Percentiles rank a stretch among this genome's conserved stretches.
These are phyloP conservation scores for Cheiracanthium punctorium DNA, from an alignment of 2,888 invertebrate species.

Conservation along the genomic window DNA sequence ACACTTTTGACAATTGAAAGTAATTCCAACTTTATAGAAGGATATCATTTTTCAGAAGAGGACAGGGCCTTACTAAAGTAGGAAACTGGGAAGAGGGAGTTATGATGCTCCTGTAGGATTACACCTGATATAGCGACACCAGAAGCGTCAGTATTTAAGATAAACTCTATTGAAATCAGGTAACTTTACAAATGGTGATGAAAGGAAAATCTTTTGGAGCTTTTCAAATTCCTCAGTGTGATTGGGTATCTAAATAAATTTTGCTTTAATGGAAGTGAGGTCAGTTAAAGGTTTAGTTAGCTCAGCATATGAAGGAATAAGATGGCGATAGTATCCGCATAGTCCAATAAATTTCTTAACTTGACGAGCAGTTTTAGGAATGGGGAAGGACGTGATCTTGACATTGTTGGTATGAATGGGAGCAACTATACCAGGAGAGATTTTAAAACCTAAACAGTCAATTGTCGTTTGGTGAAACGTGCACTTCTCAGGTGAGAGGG, in stretches of 20 bases:
- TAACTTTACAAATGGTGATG: conserved; percentile 6
- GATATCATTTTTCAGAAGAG: not conserved
- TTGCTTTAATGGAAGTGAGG: not conserved
- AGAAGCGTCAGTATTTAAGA: conserved; percentile 28
- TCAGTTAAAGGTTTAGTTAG: not conserved
- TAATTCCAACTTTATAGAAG: conserved; percentile 7
- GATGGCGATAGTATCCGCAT: conserved; percentile 24
- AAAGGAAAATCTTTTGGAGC: not conserved
- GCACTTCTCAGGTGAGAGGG: conserved; percentile 9
- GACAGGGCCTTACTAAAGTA: not conserved
- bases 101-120: conserved; percentile 9
- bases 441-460: conserved; percentile 21
- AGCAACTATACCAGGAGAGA: not conserved
- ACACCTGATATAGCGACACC: not conserved
- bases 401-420: not conserved
- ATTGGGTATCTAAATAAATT: not conserved
- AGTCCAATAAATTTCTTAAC: conserved; percentile 5
- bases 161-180: conserved; percentile 11
- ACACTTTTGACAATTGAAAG: not conserved
- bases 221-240: not conserved
- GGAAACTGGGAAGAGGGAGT: not conserved
- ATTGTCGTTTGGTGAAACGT: not conserved
- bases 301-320: conserved; percentile 1
- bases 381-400: conserved; percentile 1
- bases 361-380: not conserved